Evolutionary conservation across 1,140 invertebrate genomes (phyloP).

Genomic region (Drosophila setifemur): DNA sequence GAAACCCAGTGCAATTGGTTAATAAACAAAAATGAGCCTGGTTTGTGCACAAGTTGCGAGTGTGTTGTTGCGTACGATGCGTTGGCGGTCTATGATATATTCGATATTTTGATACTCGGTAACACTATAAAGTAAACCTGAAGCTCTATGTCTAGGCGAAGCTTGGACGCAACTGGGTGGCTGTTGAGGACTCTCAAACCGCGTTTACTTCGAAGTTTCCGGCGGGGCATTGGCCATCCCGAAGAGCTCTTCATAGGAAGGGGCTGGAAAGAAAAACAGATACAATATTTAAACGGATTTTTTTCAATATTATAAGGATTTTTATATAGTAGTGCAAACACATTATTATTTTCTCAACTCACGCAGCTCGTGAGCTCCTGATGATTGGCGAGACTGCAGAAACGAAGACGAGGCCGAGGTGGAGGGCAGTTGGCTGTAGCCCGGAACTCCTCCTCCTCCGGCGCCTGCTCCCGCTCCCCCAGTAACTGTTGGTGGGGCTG

Average conservation of each 20-base stretch:
- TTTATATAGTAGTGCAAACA: not conserved
- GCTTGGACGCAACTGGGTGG: conserved; percentile 74
- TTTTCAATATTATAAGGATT: not conserved
- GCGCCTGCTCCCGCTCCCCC: not conserved
- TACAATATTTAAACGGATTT: not conserved
- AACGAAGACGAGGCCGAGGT: conserved; percentile 53
- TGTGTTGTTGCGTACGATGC: conserved; percentile 9
- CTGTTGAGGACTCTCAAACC: not conserved
- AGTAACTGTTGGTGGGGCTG: not conserved
- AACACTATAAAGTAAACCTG: conserved; percentile 70
- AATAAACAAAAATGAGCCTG: not conserved
- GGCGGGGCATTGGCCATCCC: conserved; percentile 63
- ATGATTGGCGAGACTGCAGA: conserved; percentile 37
- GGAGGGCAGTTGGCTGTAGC: conserved; percentile 63
- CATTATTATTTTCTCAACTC: conserved; percentile 29
- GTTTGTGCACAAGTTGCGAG: conserved; percentile 23
- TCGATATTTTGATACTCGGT: conserved; percentile 23
- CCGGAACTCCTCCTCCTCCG: conserved; percentile 2
- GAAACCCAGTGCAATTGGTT: not conserved
- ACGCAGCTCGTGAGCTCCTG: conserved; percentile 68
- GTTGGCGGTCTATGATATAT: conserved; percentile 16
- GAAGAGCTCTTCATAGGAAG: conserved; percentile 79
- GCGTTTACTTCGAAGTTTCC: conserved; percentile 56
- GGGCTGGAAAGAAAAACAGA: conserved; percentile 38
- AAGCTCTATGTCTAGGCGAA: conserved; percentile 63